Base-by-base conservation (phyloP, 2,888 invertebrate species). In the Nemoura dubitans region DNA sequence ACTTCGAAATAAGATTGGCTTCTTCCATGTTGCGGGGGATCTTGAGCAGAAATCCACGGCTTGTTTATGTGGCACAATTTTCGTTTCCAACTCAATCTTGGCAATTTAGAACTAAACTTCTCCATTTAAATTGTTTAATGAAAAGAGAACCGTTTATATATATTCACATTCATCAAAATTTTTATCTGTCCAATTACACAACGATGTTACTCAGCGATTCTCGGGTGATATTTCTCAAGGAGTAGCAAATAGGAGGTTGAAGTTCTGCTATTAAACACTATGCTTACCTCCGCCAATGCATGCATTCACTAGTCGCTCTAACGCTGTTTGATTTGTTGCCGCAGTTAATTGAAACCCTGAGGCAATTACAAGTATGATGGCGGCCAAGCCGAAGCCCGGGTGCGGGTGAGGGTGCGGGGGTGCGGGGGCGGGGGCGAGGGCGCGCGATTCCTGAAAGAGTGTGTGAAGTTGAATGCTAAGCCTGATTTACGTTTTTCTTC, bases 271-370 rank as follows among this genome's bases (percentile, higher is more conserved):
- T 84, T 83, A 86, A 83, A 86, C 86, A 86, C 86, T 29, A 27
- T 83, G 84, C 86, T 76, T 77, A 86, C 86, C 83, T 82, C 83
- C 76, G 21, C 27, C 25, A 28, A 76, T 76, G 42, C 83, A 82
- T 83, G 81, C 84, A 84, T 87, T 76, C 86, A 85, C 86, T 82
- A 86, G 92, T 92, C 92, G 92, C 91, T 59, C 59, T 92, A 91
- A 92, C 91, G 92, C 92, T 91, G 91, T 92, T 92, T 92, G 92
- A 92, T 92, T 92, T 92, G 92, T 92, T 91, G 91, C 91, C 91
- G 90, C 90, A 91, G 92, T 92, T 92, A 92, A 92, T 92, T 92
- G 92, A 92, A 92, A 92, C 91, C 92, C 91, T 90, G 91, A 89
- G 91, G 92, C 92, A 92, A 92, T 92, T 92, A 92, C 91, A 88